phyloP scores from a whole-genome alignment of 2,113 vertebrate genomes.

The Piaya cayana region DNA sequence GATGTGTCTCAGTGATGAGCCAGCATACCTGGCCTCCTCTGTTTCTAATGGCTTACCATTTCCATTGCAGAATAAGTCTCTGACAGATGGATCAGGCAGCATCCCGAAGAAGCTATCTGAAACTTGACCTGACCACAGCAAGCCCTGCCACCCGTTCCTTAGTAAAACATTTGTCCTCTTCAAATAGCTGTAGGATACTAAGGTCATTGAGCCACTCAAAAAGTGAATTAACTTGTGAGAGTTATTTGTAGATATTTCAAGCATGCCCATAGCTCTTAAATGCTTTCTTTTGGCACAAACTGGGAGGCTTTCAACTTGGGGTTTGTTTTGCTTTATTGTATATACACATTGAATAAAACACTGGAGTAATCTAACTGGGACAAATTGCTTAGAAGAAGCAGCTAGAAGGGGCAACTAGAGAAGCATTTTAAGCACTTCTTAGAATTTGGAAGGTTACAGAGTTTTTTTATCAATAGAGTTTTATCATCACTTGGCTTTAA shows the following conservation, averaged over 20 bases:
- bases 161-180: not conserved
- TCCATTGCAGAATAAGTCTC: no score
- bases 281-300: not conserved
- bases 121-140: not conserved
- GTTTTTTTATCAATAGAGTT: not conserved
- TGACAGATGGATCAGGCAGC: not conserved
- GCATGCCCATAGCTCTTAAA: not conserved
- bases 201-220: not conserved
- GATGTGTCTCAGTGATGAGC: not conserved
- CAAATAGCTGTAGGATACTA: not conserved
- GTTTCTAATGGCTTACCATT: not conserved
- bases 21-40: not conserved
- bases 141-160: not conserved
- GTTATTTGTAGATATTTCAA: not conserved
- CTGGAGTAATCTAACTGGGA: not conserved
- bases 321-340: not conserved
- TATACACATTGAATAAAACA: not conserved
- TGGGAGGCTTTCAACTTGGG: not conserved
- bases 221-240: not conserved
- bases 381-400: not conserved
- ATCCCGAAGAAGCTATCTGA: not conserved
- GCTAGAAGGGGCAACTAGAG: not conserved
- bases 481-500: not conserved
- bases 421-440: not conserved
- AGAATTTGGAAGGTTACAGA: not conserved